Percentiles rank a stretch among this genome's conserved stretches.
These are phyloP conservation scores for Phenacoccus solenopsis DNA, from an alignment of 1,140 invertebrate genomes.

Conservation along the genomic window DNA sequence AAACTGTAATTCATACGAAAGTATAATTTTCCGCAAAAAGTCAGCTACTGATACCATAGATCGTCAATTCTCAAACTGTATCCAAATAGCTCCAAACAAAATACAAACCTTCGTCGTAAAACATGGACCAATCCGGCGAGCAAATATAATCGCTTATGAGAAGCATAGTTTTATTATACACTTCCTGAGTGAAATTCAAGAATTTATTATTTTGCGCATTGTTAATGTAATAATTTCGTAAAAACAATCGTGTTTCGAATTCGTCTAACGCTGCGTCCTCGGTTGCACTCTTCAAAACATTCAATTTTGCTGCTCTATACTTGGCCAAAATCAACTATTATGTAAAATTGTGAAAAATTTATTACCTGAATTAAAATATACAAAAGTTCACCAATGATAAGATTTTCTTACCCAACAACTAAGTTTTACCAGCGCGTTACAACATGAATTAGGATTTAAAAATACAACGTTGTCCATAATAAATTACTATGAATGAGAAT, in stretches of 20 bases:
- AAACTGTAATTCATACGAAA: too few relatives aligned
- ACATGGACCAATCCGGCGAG: neutral
- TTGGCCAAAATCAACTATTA: constrained; percentile 7
- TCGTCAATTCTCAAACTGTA: too few relatives aligned
- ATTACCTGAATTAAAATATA: neutral
- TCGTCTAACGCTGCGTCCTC: neutral
- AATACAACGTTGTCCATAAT: neutral
- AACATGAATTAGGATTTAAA: neutral
- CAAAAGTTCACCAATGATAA: neutral
- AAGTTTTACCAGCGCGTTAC: neutral
- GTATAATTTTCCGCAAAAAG: too few relatives aligned
- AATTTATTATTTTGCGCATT: neutral
- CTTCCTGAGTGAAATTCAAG: neutral
- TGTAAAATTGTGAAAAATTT: too few relatives aligned
- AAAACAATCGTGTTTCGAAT: constrained; percentile 8
- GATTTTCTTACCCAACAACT: constrained; percentile 3
- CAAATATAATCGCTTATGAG: neutral
- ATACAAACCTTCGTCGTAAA: neutral
- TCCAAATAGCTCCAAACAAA: neutral
- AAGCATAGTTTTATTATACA: neutral
- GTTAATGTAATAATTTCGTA: neutral
- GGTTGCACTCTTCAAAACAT: neutral
- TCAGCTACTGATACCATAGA: too few relatives aligned
- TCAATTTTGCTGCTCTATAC: neutral
- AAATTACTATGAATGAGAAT: neutral